Base-by-base conservation (phyloP, 2,888 invertebrate species). In the Amblyjoppa fuscipennis region DNA sequence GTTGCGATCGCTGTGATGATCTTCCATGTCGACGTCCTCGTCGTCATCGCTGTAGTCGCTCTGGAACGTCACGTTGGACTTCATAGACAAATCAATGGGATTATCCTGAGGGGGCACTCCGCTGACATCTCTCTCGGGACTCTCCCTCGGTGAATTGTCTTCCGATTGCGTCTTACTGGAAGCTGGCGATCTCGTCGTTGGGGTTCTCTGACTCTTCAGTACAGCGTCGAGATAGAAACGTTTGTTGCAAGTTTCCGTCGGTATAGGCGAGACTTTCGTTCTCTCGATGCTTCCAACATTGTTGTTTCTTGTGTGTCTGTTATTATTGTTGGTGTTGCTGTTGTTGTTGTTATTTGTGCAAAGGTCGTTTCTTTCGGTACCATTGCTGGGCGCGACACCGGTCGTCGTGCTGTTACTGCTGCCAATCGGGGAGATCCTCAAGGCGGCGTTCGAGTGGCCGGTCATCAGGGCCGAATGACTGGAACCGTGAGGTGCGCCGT, bases 81-180 rank as follows among this genome's bases (percentile, higher is more conserved):
- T 97, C 94, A 97, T 97, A 53, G 97, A 97, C 87, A 98, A 94
- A 92, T 98, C 98, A 93, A 98, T 97, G 1, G 98, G 98, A 91
- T 96, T 96, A 88, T 97, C 97, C 92, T 97, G 97, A 0, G 95
- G 93, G 0, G 95, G 94, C 0, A 93, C 91, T 4, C 87, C 90
- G 0, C 92, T 91, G 13, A 16, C 85, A 94, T 95, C 64, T 93
- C 94, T 9, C 94, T 95, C n/a, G 94, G 95, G 81, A 94, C 95
- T 56, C 53, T 81, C 81, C 93, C 94, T 74, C 93, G 95, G 87
- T 93, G 95, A 89, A 66, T 75, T 87, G 38, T 83, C 66, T 73
- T 88, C 87, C 71, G 92, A 89, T 59, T 76, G 78, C 11, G 87
- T 85, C 80, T 90, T 88, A 51, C 82, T 81, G 2, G 91, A 90